Conservation (phyloP, 2,113 vertebrate species). For the Bufo bufo region DNA sequence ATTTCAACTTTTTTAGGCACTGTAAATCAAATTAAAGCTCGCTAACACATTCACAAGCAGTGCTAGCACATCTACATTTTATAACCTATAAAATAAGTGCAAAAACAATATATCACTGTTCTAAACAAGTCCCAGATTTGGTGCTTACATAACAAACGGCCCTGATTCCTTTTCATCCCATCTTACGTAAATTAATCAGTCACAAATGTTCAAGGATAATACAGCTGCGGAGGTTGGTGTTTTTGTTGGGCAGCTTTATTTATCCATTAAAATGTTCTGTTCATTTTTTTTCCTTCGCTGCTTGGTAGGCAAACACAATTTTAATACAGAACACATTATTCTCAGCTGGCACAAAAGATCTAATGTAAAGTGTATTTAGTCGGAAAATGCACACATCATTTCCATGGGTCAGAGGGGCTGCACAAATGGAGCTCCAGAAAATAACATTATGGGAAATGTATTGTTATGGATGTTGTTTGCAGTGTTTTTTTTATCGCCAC, state of each 20-base stretch:
- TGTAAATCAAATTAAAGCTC: not conserved
- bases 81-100: not conserved
- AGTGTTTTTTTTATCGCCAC: not conserved
- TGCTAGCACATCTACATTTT: not conserved
- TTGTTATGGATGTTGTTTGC: not conserved
- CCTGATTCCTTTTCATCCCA: not conserved
- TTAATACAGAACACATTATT: not conserved
- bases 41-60: not conserved
- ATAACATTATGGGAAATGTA: not conserved
- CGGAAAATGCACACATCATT: not conserved
- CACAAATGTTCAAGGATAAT: not conserved
- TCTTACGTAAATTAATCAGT: not conserved
- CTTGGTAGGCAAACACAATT: not conserved
- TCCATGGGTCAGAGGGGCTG: not conserved
- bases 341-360: not conserved
- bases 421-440: not conserved
- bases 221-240: not conserved
- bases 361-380: slow-evolving; percentile 7
- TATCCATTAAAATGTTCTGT: not conserved
- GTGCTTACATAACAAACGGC: not conserved
- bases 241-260: slow-evolving; percentile 7
- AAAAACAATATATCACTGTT: not conserved
- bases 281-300: not conserved
- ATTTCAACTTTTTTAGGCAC: too few relatives aligned
- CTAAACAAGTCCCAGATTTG: not conserved